Evolutionary conservation across 2,113 vertebrate genomes (phyloP), one percentile per base, ranked within the genome.

Genomic region (Chaetodon trifascialis): DNA sequence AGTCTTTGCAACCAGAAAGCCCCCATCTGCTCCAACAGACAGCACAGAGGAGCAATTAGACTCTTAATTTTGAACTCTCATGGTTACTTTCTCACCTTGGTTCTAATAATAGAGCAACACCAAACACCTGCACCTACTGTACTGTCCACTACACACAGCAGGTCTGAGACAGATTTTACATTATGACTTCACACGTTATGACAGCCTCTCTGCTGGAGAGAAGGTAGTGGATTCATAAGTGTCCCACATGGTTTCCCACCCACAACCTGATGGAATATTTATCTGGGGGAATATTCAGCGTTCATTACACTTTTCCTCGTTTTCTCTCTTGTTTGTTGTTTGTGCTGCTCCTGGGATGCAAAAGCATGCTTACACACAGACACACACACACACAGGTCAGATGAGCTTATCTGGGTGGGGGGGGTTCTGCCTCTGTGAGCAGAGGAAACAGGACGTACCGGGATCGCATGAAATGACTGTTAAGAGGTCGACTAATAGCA

Each of bases 11-110:
- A 86, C 87, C 78, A 79, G 87, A 90, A 79, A 82, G 59, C 63
- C 68, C 72, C 84, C 90, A 93, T 94, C 93, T 94, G 92, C 86
- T 87, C 54, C 34, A 63, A 64, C 67, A 83, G 85, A 86, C 76
- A 90, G 80, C 80, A 79, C 73, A 66, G 78, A 86, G 74, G 82
- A 78, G 87, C 86, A 87, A 91, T 93, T 91, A 68, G 73, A 84
- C 76, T 84, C 81, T 83, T 93, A 83, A 89, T 76, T 72, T 76
- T 87, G 84, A 93, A 88, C 75, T 80, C 84, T 84, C 74, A 64
- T 74, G 78, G 69, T 76, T 78, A 76, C 74, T 82, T 84, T 86
- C 79, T 76, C 83, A 91, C 86, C 79, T 88, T 67, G n/a, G 34
- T 63, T 85, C 85, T 76, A 85, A 76, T 80, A 86, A 88, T 79